A percentile compares a stretch with the other conserved stretches of the same genome.
These are phyloP conservation scores for Phocoena phocoena DNA, from an alignment of 2,113 vertebrate species.

Conservation along the genomic window DNA sequence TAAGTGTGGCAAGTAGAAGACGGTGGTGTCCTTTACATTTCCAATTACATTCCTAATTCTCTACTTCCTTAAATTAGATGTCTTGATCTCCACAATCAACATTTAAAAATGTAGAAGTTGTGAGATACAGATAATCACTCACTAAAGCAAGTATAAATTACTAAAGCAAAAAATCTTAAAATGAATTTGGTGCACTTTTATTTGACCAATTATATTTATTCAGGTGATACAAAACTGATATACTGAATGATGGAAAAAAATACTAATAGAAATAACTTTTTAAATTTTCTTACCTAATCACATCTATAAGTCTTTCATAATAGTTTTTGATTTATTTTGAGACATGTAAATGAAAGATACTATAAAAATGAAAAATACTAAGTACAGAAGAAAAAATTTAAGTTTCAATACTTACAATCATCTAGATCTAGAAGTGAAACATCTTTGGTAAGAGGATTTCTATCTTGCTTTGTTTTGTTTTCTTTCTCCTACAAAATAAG, in stretches of 20 bases:
- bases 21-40: neutral
- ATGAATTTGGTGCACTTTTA: neutral
- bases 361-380: neutral
- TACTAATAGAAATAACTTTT: neutral
- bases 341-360: neutral
- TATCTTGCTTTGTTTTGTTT: slow-evolving; percentile 67
- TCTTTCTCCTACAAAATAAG: slow-evolving; percentile 87
- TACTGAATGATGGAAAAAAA: neutral
- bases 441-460: slow-evolving; percentile 83
- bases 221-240: slow-evolving; percentile 15
- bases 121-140: neutral
- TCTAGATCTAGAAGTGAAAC: slow-evolving; percentile 94
- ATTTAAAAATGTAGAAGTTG: neutral
- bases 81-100: neutral
- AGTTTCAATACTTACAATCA: slow-evolving; percentile 91
- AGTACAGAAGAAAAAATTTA: neutral
- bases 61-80: neutral
- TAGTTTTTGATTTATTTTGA: neutral
- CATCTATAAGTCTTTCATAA: neutral
- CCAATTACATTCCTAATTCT: neutral
- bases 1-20: neutral
- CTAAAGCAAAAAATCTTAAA: neutral
- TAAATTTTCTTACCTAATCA: neutral
- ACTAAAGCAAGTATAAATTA: neutral
- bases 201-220: neutral